These are phyloP conservation scores for Ricordea florida DNA, from an alignment of 92 coral and sea anemone genomes.

Conservation along the genomic window DNA sequence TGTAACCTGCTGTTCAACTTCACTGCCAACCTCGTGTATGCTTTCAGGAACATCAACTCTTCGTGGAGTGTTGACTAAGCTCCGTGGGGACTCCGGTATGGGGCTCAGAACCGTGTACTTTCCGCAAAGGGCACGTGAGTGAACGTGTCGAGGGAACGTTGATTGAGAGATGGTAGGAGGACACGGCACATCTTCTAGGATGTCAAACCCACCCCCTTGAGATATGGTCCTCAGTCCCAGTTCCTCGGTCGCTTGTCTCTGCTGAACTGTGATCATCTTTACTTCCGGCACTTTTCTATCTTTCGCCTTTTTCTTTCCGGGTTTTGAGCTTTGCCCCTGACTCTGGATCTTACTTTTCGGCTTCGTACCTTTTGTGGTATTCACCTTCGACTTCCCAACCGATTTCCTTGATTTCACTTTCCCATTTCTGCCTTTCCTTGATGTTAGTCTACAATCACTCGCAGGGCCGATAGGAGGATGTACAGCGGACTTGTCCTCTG, in stretches of 20 bases:
- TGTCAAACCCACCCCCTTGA: slow-evolving; percentile 31
- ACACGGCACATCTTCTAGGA: slow-evolving; percentile 50
- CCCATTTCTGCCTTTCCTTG: background rate
- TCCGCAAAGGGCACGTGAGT: slow-evolving; percentile 46
- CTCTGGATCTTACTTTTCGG: background rate
- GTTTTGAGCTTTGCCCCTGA: slow-evolving; percentile 19
- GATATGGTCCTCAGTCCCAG: slow-evolving; percentile 15
- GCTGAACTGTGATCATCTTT: slow-evolving; percentile 81
- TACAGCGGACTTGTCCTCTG: slow-evolving; percentile 50
- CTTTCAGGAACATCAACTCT: background rate
- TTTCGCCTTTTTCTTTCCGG: slow-evolving; percentile 52
- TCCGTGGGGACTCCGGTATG: slow-evolving; percentile 85
- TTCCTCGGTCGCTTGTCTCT: slow-evolving; percentile 44
- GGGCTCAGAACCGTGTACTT: slow-evolving; percentile 73
- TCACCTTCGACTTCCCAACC: background rate
- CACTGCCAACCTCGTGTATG: background rate
- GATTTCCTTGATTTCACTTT: slow-evolving; percentile 32
- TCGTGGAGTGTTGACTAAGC: background rate
- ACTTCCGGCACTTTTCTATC: slow-evolving; percentile 30
- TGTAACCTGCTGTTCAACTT: background rate
- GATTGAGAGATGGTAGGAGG: slow-evolving; percentile 60
- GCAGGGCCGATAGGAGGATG: slow-evolving; percentile 64
- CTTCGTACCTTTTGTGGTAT: background rate
- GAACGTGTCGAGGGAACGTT: slow-evolving; percentile 44
- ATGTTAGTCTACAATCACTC: background rate